phyloP scores from a whole-genome alignment of 2,888 invertebrate species.

The Synergus gifuensis region DNA sequence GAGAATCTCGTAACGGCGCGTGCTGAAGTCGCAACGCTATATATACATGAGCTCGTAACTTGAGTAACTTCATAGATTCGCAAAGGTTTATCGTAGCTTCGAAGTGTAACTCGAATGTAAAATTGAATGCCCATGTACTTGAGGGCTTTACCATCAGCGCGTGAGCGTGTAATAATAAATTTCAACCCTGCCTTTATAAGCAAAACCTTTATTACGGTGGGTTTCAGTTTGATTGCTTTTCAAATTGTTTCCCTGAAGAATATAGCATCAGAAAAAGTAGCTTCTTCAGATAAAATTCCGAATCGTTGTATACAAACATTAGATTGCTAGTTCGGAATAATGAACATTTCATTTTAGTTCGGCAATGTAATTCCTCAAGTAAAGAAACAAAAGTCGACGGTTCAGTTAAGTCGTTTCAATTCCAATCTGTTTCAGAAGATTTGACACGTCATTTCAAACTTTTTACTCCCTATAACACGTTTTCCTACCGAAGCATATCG shows the following conservation, averaged over 20 bases:
- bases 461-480: slow-evolving; percentile 50
- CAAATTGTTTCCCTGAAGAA: slow-evolving; percentile 7
- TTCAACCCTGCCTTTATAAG: background rate
- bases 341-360: background rate
- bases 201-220: slow-evolving; percentile 13
- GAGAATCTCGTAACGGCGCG: slow-evolving; percentile 31
- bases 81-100: slow-evolving; percentile 33
- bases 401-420: background rate
- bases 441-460: slow-evolving; percentile 57
- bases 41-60: slow-evolving; percentile 32
- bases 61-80: slow-evolving; percentile 20
- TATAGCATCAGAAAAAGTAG: background rate
- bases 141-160: slow-evolving; percentile 3
- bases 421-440: slow-evolving; percentile 23
- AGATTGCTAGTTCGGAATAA: background rate
- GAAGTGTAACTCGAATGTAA: slow-evolving; percentile 32
- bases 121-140: slow-evolving; percentile 29
- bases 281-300: background rate
- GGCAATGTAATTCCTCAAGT: background rate
- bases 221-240: slow-evolving; percentile 23
- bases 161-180: slow-evolving; percentile 22
- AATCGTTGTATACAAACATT: background rate
- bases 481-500: slow-evolving; percentile 50
- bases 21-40: slow-evolving; percentile 21
- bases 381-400: background rate